Evolutionary conservation across 2,888 invertebrate genomes (phyloP), one percentile per base, ranked within the genome.

Genomic region (Diadromus collaris): DNA sequence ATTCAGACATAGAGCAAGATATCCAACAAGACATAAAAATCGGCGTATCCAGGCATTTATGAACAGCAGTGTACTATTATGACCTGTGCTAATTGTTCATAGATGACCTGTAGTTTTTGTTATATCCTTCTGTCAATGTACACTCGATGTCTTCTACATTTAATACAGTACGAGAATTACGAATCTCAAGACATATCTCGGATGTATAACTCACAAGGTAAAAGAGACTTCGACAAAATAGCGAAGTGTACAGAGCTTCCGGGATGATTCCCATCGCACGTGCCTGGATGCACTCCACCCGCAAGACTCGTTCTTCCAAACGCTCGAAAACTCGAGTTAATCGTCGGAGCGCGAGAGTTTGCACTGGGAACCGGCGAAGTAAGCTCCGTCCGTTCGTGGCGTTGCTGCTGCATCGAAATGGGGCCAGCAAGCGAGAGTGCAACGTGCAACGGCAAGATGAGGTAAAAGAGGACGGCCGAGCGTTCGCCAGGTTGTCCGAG

Each of bases 251-350:
- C 83, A 76, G 83, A 83, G 84, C 78, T 83, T 83, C 80, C 84
- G 19, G n/a, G 32, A 29, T 13, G 19, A 51, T 13, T 68, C 34
- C 6, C 48, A 27, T 60, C 41, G 51, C 54, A 85, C 86, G 85
- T 86, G 84, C 85, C 86, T 84, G 81, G 83, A 83, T 85, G 83
- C 83, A 83, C 86, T 87, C 87, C 85, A 85, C 86, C 83, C 79
- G 83, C 84, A 86, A 83, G 83, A 84, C 38, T 67, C 60, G 51
- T 51, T 86, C 85, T 86, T 86, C 84, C 85, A 85, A 87, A 86
- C 85, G 87, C 86, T 87, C 86, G n/a, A 85, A 87, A 88, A 86
- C 84, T 86, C 83, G 85, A 85, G 85, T 88, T 87, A 87, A 88
- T 88, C 87, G 86, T 81, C 81, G 82, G 84, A 86, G 85, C 85